These are phyloP conservation scores for Fregata magnificens DNA, from an alignment of 2,113 vertebrate genomes.

Conservation along the genomic window DNA sequence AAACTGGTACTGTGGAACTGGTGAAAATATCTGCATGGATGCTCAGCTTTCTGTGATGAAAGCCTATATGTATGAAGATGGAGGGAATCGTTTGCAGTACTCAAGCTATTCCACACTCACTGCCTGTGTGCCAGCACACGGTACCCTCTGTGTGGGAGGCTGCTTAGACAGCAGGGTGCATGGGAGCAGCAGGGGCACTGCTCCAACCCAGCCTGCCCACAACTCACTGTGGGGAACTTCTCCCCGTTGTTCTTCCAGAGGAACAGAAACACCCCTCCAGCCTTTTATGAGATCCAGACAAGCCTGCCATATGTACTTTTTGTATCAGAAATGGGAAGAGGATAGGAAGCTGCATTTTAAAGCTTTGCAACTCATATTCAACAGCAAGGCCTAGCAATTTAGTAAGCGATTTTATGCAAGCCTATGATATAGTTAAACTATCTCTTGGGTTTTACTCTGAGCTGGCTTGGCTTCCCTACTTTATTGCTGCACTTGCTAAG, in stretches of 20 bases:
- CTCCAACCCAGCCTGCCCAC: not conserved
- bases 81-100: not conserved
- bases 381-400: not conserved
- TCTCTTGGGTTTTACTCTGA: not conserved
- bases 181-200: not conserved
- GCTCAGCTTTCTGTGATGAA: not conserved
- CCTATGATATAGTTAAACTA: not conserved
- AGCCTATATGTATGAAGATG: not conserved
- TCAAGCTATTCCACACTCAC: not conserved
- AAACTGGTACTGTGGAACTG: not conserved
- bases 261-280: not conserved
- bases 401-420: not conserved
- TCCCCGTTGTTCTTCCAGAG: not conserved
- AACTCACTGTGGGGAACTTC: not conserved
- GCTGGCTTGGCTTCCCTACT: not conserved
- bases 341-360: not conserved
- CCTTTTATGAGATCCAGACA: not conserved
- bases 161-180: not conserved
- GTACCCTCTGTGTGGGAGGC: not conserved
- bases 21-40: not conserved
- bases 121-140: accelerated
- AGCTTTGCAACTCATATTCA: not conserved
- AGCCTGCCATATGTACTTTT: not conserved
- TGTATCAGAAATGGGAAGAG: not conserved
- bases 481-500: not conserved